A percentile compares a stretch with the other conserved stretches of the same genome.
These are phyloP conservation scores for Emydura subglobosa DNA, from an alignment of 2,113 vertebrate species.

Conservation along the genomic window DNA sequence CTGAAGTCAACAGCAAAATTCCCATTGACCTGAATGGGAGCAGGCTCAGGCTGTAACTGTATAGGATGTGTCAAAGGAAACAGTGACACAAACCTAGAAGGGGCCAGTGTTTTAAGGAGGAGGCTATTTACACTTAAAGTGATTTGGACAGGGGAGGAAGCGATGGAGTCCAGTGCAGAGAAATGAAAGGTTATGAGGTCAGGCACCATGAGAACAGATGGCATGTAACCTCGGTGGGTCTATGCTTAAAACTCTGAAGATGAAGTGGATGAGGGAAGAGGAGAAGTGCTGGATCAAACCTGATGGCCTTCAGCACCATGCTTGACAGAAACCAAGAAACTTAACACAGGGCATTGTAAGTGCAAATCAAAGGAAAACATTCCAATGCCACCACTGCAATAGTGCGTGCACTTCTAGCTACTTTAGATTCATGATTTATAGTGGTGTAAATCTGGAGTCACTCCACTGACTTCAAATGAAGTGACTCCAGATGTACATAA, in stretches of 20 bases:
- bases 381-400: background rate
- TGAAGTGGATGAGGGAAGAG: background rate
- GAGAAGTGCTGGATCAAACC: fast-evolving
- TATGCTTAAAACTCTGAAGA: fast-evolving
- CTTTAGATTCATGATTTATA: fast-evolving
- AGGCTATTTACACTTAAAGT: no score
- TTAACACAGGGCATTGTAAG: background rate
- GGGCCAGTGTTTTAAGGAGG: background rate
- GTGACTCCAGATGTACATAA: fast-evolving
- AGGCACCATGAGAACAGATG: background rate
- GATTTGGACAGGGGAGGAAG: background rate
- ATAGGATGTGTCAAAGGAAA: fast-evolving
- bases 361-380: fast-evolving
- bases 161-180: background rate
- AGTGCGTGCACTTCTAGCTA: fast-evolving
- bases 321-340: background rate
- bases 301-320: fast-evolving
- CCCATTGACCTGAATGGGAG: fast-evolving
- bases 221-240: background rate
- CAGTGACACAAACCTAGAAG: fast-evolving
- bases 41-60: fast-evolving
- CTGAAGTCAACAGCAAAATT: fast-evolving
- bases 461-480: background rate
- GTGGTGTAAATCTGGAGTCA: background rate
- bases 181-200: background rate